Evolutionary conservation across 1,140 invertebrate species (phyloP).

Genomic region (Cydia pomonella): DNA sequence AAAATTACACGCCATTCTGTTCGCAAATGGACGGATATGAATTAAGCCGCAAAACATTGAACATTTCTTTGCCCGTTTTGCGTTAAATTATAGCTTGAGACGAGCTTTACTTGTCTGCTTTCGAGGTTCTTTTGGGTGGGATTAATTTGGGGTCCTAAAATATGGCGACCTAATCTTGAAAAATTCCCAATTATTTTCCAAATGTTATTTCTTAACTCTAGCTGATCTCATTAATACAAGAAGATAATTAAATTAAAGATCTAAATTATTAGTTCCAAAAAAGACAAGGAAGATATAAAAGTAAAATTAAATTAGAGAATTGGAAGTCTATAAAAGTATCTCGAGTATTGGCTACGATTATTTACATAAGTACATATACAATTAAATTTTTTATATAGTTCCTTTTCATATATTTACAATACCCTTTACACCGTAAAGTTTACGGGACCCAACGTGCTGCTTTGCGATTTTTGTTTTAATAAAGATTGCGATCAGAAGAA

Average conservation of each 20-base stretch:
- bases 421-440: background rate
- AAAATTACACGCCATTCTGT: slow-evolving; percentile 34
- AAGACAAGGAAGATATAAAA: too few species aligned
- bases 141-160: too few species aligned
- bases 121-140: background rate
- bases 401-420: background rate
- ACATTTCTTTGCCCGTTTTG: slow-evolving; percentile 20
- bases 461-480: background rate
- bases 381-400: background rate
- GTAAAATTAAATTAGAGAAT: too few species aligned
- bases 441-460: too few species aligned
- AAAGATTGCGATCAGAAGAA: background rate
- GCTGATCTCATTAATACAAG: too few species aligned
- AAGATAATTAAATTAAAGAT: too few species aligned
- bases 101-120: background rate
- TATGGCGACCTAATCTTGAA: too few species aligned
- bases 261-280: too few species aligned
- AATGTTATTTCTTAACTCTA: background rate
- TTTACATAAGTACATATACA: too few species aligned
- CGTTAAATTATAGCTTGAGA: slow-evolving; percentile 6
- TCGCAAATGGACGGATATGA: slow-evolving; percentile 34
- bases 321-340: too few species aligned
- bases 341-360: too few species aligned
- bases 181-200: background rate
- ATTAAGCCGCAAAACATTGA: slow-evolving; percentile 33